These are phyloP conservation scores for Acestrorhynchus altus DNA, from an alignment of 2,797 vertebrate genomes.

Conservation along the genomic window DNA sequence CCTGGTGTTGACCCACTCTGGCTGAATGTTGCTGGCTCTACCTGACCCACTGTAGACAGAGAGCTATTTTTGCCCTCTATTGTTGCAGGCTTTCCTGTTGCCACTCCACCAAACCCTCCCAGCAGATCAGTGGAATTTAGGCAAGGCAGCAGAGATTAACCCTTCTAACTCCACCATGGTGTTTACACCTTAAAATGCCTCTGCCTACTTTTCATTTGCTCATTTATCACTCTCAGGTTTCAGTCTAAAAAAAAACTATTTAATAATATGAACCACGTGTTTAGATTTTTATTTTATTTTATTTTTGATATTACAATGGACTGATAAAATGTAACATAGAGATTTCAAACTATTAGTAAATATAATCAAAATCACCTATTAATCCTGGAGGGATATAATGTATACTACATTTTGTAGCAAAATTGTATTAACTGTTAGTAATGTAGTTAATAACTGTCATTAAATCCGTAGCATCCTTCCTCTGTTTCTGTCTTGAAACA, in stretches of 20 bases:
- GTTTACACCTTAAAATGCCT: background rate
- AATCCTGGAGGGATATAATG: no score
- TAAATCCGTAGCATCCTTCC: no score
- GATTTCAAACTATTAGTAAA: no score
- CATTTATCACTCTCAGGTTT: background rate
- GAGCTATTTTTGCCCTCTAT: constrained; percentile 34
- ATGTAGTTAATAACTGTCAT: no score
- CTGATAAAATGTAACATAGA: no score
- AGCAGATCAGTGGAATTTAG: constrained; percentile 40
- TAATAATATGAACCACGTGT: no score
- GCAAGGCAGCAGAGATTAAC: background rate
- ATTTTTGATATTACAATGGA: no score
- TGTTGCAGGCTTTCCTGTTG: constrained; percentile 44
- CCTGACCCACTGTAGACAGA: background rate
- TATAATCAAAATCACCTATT: no score
- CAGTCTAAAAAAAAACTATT: no score
- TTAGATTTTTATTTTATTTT: no score
- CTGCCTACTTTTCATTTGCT: background rate
- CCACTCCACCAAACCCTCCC: constrained; percentile 19
- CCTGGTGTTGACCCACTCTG: background rate
- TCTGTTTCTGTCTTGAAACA: background rate
- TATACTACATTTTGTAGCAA: no score
- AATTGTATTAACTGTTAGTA: no score
- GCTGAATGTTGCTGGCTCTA: background rate
- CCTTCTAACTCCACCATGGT: background rate